These are phyloP conservation scores for Bos javanicus DNA, from an alignment of 2,113 vertebrate species.

Conservation along the genomic window DNA sequence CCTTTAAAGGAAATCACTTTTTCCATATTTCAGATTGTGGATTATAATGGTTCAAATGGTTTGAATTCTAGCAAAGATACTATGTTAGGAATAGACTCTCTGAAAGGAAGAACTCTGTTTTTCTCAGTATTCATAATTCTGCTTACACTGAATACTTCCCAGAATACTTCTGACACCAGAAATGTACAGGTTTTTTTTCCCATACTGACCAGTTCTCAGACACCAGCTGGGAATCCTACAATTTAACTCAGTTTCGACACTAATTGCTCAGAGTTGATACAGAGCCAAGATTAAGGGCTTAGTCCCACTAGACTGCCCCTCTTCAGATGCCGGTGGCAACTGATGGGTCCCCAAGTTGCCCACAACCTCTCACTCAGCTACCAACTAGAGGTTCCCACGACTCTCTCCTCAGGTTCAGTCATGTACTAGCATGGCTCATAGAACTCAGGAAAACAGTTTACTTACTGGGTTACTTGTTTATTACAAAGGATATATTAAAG, in stretches of 20 bases:
- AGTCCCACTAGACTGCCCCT: neutral
- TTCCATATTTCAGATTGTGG: neutral
- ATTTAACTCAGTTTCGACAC: neutral
- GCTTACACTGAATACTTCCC: neutral
- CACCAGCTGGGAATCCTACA: neutral
- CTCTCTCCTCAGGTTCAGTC: neutral
- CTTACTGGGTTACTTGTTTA: neutral
- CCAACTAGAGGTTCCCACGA: neutral
- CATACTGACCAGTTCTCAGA: neutral
- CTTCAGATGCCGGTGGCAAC: neutral
- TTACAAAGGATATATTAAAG: neutral
- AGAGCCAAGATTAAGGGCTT: neutral
- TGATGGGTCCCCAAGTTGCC: neutral
- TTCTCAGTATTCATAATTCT: neutral
- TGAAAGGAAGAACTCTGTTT: neutral
- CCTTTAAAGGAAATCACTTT: constrained; percentile 11
- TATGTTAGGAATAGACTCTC: neutral
- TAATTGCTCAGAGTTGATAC: neutral
- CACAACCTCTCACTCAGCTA: neutral
- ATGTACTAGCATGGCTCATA: neutral
- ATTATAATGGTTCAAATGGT: neutral
- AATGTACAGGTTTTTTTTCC: neutral
- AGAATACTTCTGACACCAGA: neutral
- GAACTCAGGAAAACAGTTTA: neutral
- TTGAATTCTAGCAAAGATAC: neutral